Evolutionary conservation across 1,140 invertebrate genomes (phyloP).

Genomic region (Pseudomyrmex gracilis): DNA sequence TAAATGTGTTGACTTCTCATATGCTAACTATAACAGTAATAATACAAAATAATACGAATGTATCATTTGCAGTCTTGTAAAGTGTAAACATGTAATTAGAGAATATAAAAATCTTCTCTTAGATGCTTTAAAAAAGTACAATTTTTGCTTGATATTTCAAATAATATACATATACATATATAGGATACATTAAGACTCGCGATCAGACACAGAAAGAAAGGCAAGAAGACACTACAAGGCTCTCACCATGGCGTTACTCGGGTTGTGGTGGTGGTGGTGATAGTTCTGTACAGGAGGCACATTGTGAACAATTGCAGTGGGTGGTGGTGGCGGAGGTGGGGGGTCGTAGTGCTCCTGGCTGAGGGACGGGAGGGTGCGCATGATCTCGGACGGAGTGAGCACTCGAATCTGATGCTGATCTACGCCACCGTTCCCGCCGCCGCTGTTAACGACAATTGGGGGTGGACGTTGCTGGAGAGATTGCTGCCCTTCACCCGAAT

Average conservation of each 20-base stretch:
- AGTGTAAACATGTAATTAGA: conserved; percentile 28
- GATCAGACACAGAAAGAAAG: conserved; percentile 78
- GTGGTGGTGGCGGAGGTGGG: conserved; percentile 82
- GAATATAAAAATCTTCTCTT: conserved; percentile 7
- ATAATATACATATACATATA: conserved; percentile 44
- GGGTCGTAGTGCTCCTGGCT: conserved; percentile 90
- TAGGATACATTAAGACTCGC: conserved; percentile 74
- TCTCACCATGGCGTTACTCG: conserved; percentile 86
- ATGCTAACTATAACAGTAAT: too few relatives aligned
- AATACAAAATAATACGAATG: too few relatives aligned
- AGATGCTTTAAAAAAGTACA: not conserved
- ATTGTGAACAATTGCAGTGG: conserved; percentile 86
- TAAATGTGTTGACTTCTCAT: too few relatives aligned
- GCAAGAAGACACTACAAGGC: conserved; percentile 83
- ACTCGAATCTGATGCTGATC: conserved; percentile 92
- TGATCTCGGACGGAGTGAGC: conserved; percentile 94
- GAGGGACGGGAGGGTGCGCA: conserved; percentile 93
- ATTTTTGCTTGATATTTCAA: conserved; percentile 17
- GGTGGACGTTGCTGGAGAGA: conserved; percentile 71
- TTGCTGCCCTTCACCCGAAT: conserved; percentile 79
- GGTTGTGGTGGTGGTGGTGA: conserved; percentile 51
- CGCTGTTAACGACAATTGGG: conserved; percentile 47
- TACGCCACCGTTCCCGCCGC: conserved; percentile 68
- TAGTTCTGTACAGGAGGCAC: conserved; percentile 71
- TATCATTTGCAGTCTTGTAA: conserved; percentile 6